Evolutionary conservation across 2,888 invertebrate genomes (phyloP).

Genomic region (Drosophila siamana): DNA sequence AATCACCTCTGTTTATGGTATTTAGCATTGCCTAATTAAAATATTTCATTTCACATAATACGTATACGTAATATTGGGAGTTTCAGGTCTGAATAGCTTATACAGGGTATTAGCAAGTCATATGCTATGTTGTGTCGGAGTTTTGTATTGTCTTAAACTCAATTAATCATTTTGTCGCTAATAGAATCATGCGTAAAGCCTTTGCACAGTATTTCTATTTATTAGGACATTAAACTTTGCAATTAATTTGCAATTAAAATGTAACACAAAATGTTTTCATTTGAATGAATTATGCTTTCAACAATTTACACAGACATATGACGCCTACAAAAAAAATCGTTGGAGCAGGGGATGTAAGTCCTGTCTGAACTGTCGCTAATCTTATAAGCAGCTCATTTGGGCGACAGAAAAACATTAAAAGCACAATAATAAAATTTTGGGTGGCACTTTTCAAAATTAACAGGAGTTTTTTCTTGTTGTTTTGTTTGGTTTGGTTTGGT

Average conservation of each 20-base stretch:
- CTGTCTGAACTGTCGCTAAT: not conserved
- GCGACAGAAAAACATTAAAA: conserved; percentile 31
- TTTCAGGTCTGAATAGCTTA: too few species aligned
- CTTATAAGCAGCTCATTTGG: conserved; percentile 40
- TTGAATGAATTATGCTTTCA: not conserved
- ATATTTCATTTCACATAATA: not conserved
- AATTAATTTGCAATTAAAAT: not conserved
- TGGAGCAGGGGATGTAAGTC: not conserved
- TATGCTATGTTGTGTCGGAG: not conserved
- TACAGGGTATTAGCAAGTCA: not conserved
- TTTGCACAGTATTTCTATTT: not conserved
- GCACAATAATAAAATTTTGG: conserved; percentile 26
- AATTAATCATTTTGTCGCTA: conserved; percentile 12
- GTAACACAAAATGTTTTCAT: not conserved
- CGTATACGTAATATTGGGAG: conserved; percentile 7
- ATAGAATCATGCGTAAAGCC: conserved; percentile 1
- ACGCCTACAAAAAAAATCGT: not conserved
- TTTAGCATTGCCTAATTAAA: not conserved
- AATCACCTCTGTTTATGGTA: not conserved
- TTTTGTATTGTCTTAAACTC: not conserved
- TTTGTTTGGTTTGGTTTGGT: conserved; percentile 19
- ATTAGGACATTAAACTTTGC: not conserved
- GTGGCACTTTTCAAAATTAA: conserved; percentile 71
- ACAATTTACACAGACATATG: not conserved
- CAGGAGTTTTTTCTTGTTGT: conserved; percentile 30